Evolutionary conservation across 2,888 invertebrate genomes (phyloP).

Genomic region (Platycnemis pennipes): DNA sequence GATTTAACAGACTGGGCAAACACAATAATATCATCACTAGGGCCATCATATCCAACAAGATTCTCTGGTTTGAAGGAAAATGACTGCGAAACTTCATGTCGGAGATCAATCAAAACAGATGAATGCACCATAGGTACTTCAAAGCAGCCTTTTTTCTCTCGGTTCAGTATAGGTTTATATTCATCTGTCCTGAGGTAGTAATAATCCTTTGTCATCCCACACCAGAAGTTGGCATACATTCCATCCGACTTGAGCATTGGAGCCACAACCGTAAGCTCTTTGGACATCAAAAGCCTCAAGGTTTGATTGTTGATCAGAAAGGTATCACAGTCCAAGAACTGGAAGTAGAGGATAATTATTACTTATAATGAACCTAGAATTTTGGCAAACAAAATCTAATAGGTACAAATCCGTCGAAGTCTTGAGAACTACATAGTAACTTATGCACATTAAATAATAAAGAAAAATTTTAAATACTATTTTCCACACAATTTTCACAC

Average conservation of each 20-base stretch:
- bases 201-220: slow-evolving; percentile 92
- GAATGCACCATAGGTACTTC: slow-evolving; percentile 95
- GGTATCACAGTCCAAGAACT: slow-evolving; percentile 93
- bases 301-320: slow-evolving; percentile 87
- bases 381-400: no score
- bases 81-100: slow-evolving; percentile 81
- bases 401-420: no score
- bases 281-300: slow-evolving; percentile 83
- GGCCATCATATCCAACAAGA: slow-evolving; percentile 85
- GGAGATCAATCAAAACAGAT: slow-evolving; percentile 90
- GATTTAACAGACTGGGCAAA: slow-evolving; percentile 92
- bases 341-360: slow-evolving; percentile 76
- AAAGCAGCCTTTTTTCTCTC: slow-evolving; percentile 87
- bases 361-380: slow-evolving; percentile 68
- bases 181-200: slow-evolving; percentile 92
- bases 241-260: slow-evolving; percentile 94
- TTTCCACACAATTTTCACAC: no score
- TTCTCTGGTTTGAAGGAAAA: slow-evolving; percentile 88
- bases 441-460: no score
- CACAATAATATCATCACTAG: slow-evolving; percentile 94
- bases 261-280: slow-evolving; percentile 85
- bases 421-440: no score
- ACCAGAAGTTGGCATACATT: slow-evolving; percentile 97
- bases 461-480: no score
- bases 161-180: slow-evolving; percentile 89